Evolutionary conservation across 2,797 vertebrate genomes (phyloP), one percentile per base, ranked within the genome.

Genomic region (Sorex maritimensis): DNA sequence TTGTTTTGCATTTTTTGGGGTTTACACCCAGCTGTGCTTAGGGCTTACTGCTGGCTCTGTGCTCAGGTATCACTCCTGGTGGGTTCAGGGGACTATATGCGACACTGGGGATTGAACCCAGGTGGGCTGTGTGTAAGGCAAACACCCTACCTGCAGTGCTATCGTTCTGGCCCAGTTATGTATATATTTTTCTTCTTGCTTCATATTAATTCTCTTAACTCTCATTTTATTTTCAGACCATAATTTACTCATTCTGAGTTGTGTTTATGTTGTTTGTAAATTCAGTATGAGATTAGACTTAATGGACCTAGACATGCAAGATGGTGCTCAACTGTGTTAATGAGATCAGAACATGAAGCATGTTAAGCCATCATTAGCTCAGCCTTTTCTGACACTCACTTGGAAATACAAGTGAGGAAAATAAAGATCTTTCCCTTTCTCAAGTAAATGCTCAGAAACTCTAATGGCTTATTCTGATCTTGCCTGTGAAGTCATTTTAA

Each of bases 251-350:
- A 63, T 44, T 14, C 77, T 24, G 55, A 74, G 44, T 78, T 24
- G 91, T 93, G 78, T 81, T 85, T 81, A 79, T 80, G 13, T 52
- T 83, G 26, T 71, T 95, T 90, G 86, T 52, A 52, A 52, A 52
- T 86, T 92, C 86, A 89, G 81, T 67, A 23, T 69, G n/a, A 91
- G 72, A 88, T 81, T 86, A 46, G 78, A 30, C 41, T 92, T 94
- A 91, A 68, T 84, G 82, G 80, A 65, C 5, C 84, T 14, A 58
- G 46, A 90, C 10, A 26, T 65, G 21, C 72, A 77, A 90, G 93
- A 65, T 23, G 67, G 52, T 65, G n/a, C 44, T 68, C n/a, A 52
- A 15, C 21, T 61, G 8, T 79, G 49, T 81, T 90, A 41, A 17
- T 61, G 58, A 92, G 67, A 85, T 94, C 52, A 92, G 87, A 90